Evolutionary conservation across 2,113 vertebrate species (phyloP), one percentile per base, ranked within the genome.

Genomic region (Rafetus swinhoei): DNA sequence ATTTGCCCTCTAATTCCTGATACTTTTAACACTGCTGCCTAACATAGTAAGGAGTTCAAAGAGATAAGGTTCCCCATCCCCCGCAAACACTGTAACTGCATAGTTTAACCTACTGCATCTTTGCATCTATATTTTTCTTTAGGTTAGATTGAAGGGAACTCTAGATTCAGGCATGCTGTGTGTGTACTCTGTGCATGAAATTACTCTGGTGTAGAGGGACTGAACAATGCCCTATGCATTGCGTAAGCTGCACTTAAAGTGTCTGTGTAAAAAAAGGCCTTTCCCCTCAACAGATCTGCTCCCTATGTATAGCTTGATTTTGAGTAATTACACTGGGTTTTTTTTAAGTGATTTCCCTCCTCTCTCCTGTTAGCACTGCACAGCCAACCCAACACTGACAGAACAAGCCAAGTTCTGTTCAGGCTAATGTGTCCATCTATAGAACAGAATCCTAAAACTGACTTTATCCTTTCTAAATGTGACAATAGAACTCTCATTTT

Each of bases 1-100:
- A 92, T 52, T 13, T 65, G 4, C 10, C 82, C 82, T 25, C 94
- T 93, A 77, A 97, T 94, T 95, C 89, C 92, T 83, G 79, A 2
- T 25, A 89, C 79, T 90, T 80, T 84, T 93, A 92, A 84, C 1
- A 1, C 85, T 59, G 83, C 80, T 11, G 65, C 52, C 59, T 60
- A 74, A 85, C 69, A 95, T 95, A 11, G 1, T 77, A 27, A 93
- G 86, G 82, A 80, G 76, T 52, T 95, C 79, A 77, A 85, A 72
- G 81, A 53, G 86, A 18, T 89, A 24, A 32, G 9, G 50, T 84
- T 92, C 57, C 89, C 65, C 10, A 16, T 35, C 1, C 24, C 54
- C 3, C 9, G 14, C n/a, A 62, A 81, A 82, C 85, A 91, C 39
- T 92, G 85, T 91, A 62, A 79, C 93, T 7, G 50, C 65, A 24